These are phyloP conservation scores for Sterna hirundo DNA, from an alignment of 2,113 vertebrate species.

Conservation along the genomic window DNA sequence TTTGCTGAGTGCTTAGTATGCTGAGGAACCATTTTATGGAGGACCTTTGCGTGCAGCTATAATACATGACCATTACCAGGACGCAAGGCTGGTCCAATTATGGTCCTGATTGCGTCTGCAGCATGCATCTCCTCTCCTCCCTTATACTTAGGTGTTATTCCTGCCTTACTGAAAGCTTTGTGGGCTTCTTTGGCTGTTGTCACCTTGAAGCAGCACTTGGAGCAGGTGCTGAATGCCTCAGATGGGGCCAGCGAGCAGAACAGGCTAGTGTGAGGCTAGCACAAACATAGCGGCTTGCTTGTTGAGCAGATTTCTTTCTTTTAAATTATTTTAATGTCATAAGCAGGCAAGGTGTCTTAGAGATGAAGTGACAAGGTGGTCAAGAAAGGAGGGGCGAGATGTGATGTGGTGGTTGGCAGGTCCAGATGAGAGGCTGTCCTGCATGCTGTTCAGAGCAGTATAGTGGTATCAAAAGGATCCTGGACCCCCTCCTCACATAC, in stretches of 20 bases:
- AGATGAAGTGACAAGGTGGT: neutral
- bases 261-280: neutral
- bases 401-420: neutral
- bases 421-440: rapidly evolving
- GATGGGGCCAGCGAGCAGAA: rapidly evolving
- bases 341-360: neutral
- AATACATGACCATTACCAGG: neutral
- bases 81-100: neutral
- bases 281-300: neutral
- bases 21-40: neutral
- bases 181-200: neutral
- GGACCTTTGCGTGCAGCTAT: neutral
- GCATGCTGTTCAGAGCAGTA: neutral
- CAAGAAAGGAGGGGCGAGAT: neutral
- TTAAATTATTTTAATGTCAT: neutral
- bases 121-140: neutral
- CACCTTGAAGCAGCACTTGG: neutral
- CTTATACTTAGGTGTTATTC: neutral
- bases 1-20: neutral
- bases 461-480: neutral
- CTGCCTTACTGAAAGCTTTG: neutral
- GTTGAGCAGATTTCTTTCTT: neutral
- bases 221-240: neutral
- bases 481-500: neutral
- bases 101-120: neutral